Evolutionary conservation across 2,113 vertebrate species (phyloP).

Genomic region (Acanthisitta chloris): DNA sequence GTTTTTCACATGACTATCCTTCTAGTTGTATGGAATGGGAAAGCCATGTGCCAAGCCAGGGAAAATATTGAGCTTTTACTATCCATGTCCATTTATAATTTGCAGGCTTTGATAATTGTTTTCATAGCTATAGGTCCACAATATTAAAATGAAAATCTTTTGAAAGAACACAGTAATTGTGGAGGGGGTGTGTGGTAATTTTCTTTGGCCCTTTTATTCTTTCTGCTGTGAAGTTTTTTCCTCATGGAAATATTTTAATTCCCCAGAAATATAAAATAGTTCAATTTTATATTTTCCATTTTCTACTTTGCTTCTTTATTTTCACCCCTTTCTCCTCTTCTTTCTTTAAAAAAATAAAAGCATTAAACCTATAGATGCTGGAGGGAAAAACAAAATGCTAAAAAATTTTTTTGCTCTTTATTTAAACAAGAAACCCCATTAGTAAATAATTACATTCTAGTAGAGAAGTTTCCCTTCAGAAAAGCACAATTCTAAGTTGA

Average conservation of each 20-base stretch:
- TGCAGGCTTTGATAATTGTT: background rate
- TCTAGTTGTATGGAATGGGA: background rate
- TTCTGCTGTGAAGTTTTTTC: background rate
- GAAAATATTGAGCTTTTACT: background rate
- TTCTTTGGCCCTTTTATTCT: background rate
- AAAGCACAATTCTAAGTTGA: background rate
- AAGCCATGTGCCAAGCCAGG: background rate
- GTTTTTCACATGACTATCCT: background rate
- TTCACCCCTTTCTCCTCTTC: background rate
- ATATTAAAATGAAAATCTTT: background rate
- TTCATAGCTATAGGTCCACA: background rate
- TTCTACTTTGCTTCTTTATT: background rate
- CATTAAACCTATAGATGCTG: background rate
- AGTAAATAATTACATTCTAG: conserved; percentile 2
- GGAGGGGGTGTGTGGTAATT: background rate
- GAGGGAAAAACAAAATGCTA: background rate
- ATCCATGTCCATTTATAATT: background rate
- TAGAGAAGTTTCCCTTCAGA: background rate
- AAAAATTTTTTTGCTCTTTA: background rate
- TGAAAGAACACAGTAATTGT: background rate
- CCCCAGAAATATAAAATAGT: background rate
- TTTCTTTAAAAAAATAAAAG: background rate
- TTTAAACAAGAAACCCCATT: background rate
- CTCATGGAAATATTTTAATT: background rate
- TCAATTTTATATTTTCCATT: background rate